phyloP scores from a whole-genome alignment of 2,113 vertebrate species.

The Symphodus melops region DNA sequence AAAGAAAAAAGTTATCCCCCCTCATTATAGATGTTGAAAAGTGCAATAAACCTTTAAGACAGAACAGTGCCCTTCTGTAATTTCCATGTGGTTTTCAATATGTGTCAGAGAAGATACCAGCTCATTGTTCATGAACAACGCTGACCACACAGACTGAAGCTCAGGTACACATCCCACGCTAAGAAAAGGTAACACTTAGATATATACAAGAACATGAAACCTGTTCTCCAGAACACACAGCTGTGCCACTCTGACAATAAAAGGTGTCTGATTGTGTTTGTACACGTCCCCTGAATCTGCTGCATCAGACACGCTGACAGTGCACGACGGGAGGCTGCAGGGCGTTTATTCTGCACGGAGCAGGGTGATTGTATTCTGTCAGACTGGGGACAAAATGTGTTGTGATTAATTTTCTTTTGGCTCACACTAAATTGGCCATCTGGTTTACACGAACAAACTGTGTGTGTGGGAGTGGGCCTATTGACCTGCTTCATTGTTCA shows the following conservation, averaged over 20 bases:
- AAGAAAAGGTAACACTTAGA: neutral
- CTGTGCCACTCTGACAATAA: neutral
- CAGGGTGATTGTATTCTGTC: constrained; percentile 41
- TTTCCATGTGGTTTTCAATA: too few species aligned
- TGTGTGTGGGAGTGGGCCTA: constrained; percentile 55
- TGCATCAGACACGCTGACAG: constrained; percentile 33
- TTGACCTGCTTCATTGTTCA: constrained; percentile 61
- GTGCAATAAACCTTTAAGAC: too few species aligned
- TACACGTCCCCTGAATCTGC: constrained; percentile 7
- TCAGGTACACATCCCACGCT: too few species aligned
- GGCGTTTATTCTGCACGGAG: constrained; percentile 32
- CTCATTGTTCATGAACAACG: too few species aligned
- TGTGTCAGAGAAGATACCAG: too few species aligned
- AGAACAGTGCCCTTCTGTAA: too few species aligned
- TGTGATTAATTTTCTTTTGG: constrained; percentile 61
- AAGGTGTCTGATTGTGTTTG: neutral
- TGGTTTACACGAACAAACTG: constrained; percentile 46
- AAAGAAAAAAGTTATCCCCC: too few species aligned
- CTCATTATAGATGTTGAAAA: too few species aligned
- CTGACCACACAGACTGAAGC: too few species aligned
- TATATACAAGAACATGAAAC: neutral
- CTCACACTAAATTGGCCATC: constrained; percentile 70
- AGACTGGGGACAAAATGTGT: constrained; percentile 50
- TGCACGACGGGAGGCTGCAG: constrained; percentile 26
- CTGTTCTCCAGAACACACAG: neutral